Base-by-base conservation (phyloP, 2,888 invertebrate species). In the Drosophila prolongata region DNA sequence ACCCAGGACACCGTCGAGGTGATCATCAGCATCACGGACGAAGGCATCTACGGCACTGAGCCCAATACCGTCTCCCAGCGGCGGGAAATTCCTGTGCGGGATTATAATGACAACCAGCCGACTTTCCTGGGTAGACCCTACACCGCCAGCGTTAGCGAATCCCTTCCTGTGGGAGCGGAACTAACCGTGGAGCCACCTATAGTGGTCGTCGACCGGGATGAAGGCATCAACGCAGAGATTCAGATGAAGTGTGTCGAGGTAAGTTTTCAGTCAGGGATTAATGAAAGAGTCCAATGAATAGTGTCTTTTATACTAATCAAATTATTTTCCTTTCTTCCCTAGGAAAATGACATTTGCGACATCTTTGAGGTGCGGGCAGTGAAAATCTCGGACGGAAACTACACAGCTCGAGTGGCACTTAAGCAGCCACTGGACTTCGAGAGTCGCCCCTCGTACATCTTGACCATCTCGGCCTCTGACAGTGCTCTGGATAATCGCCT, bases 31-130 rank as follows among this genome's bases (percentile, higher is more conserved):
- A 95, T 96, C 71, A 96, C 96, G 79, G 96, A 96, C 90, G 95
- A 96, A 90, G 94, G 94, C 1, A 91, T 95, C 75, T 94, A 94
- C 1, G 95, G 95, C 54, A 94, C 95, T 0, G 96, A 96, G 79
- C 95, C 96, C 0, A 96, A 96, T 81, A 97, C 96, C 1, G 94
- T 97, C 10, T 96, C 96, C 0, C 92, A 96, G 35, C 93, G 96
- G 6, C 93, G 96, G 24, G 95, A 96, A 81, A 95, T 97, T 43
- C 95, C 95, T 0, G 95, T 97, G 6, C 93, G 94, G 14, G 97
- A 97, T 84, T 95, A 95, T 19, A 97, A 97, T 87, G 97, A 97
- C 91, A 97, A 97, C 89, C 93, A 94, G 0, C 97, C 97, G 0
- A 93, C 94, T 13, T 97, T 96, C 89, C 93, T 94, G 77, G 95